Conservation (phyloP, 2,888 invertebrate genomes). For the Polymixis lichenea region DNA sequence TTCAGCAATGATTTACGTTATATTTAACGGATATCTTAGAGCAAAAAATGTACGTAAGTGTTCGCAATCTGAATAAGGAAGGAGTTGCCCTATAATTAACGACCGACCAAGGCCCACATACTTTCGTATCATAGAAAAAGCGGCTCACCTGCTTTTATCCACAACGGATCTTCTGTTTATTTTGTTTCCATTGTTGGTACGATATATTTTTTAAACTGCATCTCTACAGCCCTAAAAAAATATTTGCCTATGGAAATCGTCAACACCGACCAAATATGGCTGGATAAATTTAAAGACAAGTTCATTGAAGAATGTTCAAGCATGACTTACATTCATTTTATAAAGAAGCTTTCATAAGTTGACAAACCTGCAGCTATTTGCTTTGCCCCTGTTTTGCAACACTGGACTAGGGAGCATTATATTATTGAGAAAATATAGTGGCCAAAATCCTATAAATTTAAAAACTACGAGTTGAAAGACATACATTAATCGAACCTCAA, state of each 20-base stretch:
- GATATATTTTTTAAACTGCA: constrained; percentile 7
- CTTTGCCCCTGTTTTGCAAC: background rate
- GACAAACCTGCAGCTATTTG: background rate
- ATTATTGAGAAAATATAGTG: background rate
- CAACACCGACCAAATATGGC: background rate
- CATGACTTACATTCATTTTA: background rate
- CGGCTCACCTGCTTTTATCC: constrained; percentile 83
- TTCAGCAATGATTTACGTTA: constrained; percentile 33
- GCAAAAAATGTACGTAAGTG: constrained; percentile 56
- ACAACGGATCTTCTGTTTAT: constrained; percentile 74
- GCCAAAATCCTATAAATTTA: background rate
- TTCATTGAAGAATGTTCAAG: background rate
- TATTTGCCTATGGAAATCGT: no score
- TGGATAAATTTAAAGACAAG: background rate
- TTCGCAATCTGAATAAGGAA: constrained; percentile 76
- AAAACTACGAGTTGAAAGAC: background rate
- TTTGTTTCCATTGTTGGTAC: constrained; percentile 68
- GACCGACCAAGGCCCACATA: constrained; percentile 80
- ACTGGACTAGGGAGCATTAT: no score
- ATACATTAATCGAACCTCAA: background rate
- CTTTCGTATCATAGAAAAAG: constrained; percentile 82
- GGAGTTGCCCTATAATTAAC: constrained; percentile 84
- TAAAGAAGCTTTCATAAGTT: background rate
- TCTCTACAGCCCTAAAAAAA: background rate
- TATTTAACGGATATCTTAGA: constrained; percentile 50